A percentile compares a stretch with the other conserved stretches of the same genome.
phyloP scores from a whole-genome alignment of 2,113 vertebrate genomes.

The Coreoperca whiteheadi region DNA sequence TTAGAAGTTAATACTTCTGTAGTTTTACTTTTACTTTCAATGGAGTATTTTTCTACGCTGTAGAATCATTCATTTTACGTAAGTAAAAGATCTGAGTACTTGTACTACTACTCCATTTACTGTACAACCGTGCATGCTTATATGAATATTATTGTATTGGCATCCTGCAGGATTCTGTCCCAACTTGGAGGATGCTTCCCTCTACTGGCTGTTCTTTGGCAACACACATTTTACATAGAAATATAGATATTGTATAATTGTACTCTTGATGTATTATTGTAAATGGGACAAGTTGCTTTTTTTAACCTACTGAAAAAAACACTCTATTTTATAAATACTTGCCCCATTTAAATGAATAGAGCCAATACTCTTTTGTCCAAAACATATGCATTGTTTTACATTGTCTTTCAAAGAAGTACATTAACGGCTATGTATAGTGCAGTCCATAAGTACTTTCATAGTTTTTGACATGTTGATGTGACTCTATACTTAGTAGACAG shows the following conservation, averaged over 20 bases:
- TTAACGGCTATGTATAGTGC: neutral
- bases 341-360: neutral
- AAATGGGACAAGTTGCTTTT: neutral
- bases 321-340: neutral
- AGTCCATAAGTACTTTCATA: too few relatives aligned
- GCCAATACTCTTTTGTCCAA: neutral
- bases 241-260: neutral
- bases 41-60: neutral
- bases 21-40: neutral
- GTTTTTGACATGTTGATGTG: neutral
- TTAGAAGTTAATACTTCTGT: neutral
- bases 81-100: neutral
- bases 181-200: slow-evolving; percentile 51
- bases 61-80: neutral
- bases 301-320: neutral
- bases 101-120: neutral
- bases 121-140: neutral
- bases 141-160: too few relatives aligned
- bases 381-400: neutral
- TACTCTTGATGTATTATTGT: neutral
- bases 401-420: neutral
- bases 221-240: neutral
- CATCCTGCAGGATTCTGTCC: neutral
- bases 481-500: neutral
- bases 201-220: slow-evolving; percentile 29